Evolutionary conservation across 2,113 vertebrate genomes (phyloP), one percentile per base, ranked within the genome.

Genomic region (Okapia johnstoni): DNA sequence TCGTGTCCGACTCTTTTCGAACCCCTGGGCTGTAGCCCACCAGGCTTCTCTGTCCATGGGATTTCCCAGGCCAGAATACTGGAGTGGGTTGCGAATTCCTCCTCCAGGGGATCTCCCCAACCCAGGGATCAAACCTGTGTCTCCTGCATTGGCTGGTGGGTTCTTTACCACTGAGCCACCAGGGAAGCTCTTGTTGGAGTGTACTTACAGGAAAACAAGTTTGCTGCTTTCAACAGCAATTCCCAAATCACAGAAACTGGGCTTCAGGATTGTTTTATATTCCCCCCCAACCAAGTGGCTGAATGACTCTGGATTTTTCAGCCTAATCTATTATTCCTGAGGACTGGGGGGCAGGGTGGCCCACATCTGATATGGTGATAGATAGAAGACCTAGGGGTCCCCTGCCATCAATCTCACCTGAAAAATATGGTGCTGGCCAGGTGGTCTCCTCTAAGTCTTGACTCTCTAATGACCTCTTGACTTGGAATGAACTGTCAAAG

Each of bases 221-320:
- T 66, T 55, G 87, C 93, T 76, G 58, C 66, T 61, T 98, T 98
- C 97, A 98, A 96, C 88, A 60, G 90, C 52, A 97, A 98, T 96
- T 93, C 83, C 89, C 84, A 96, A 95, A 73, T 96, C 97, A 98
- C 66, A 85, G 96, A 95, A 96, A 73, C 95, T 16, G 97, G 95
- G 85, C 46, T 94, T 93, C 94, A 66, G 36, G 91, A 87, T 77
- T 73, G 36, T 94, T 96, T 15, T 66, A 93, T 77, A n/a, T 33
- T 90, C 63, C 21, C 25, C 66, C 80, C 96, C 92, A 88, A 3
- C 40, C 92, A 98, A 98, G 97, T 80, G 92, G 90, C 90, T 91
- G 43, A 76, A 48, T 43, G 79, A 92, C 96, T 93, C 90, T 73
- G 97, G 83, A 48, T 52, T 28, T 97, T 97, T 93, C 97, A 97